Percentiles rank a stretch among this genome's conserved stretches.
These are phyloP conservation scores for Zaprionus ornatus DNA, from an alignment of 1,140 invertebrate species.

Conservation along the genomic window DNA sequence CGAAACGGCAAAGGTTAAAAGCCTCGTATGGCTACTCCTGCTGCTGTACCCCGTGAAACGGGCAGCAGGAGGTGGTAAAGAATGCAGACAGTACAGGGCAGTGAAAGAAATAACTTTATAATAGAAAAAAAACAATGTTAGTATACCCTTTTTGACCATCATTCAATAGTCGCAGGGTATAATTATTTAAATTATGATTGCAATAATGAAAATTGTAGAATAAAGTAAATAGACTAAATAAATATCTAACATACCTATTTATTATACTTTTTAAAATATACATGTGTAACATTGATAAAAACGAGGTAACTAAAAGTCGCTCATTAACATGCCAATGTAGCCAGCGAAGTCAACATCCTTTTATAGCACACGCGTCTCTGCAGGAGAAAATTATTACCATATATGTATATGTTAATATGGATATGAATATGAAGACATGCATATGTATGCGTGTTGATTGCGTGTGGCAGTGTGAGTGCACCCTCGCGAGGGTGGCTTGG, in stretches of 20 bases:
- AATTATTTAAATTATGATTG: too few relatives aligned
- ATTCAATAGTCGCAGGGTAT: too few relatives aligned
- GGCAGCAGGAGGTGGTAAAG: not conserved
- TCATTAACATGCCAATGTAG: slow-evolving; percentile 33
- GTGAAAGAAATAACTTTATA: too few relatives aligned
- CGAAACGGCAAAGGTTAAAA: slow-evolving; percentile 69
- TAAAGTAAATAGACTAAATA: too few relatives aligned
- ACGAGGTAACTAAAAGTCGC: not conserved
- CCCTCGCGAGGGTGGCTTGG: slow-evolving; percentile 9
- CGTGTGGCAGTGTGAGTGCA: not conserved
- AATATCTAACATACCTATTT: too few relatives aligned
- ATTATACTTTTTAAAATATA: too few relatives aligned
- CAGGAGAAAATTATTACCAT: slow-evolving; percentile 16
- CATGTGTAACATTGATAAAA: too few relatives aligned
- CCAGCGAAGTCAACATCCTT: slow-evolving; percentile 48
- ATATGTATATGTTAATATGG: not conserved
- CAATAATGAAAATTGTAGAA: too few relatives aligned
- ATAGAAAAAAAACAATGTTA: too few relatives aligned
- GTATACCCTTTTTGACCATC: too few relatives aligned
- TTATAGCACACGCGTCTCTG: slow-evolving; percentile 10
- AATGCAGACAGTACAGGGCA: too few relatives aligned
- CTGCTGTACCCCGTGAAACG: slow-evolving; percentile 8
- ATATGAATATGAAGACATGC: not conserved
- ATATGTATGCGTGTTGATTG: not conserved
- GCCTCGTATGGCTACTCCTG: slow-evolving; percentile 33